These are phyloP conservation scores for Pelodiscus sinensis DNA, from an alignment of 2,113 vertebrate species.

Conservation along the genomic window DNA sequence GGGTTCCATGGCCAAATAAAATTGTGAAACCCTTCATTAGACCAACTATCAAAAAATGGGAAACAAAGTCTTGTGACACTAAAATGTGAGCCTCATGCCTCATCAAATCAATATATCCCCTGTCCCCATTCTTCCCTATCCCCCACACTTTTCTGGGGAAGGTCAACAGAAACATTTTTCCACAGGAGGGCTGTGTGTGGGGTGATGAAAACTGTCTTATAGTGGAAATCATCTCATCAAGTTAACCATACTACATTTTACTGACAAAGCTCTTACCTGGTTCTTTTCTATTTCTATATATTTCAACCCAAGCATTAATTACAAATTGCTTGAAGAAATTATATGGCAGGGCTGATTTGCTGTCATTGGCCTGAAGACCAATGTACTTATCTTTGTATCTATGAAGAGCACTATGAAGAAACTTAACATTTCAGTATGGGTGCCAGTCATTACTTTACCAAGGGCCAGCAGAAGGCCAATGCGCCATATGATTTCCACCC, in stretches of 20 bases:
- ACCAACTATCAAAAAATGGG: neutral
- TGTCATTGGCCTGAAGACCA: slow-evolving; percentile 1
- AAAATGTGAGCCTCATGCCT: slow-evolving; percentile 11
- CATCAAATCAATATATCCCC: neutral
- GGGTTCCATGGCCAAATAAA: no score
- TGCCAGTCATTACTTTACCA: slow-evolving; percentile 44
- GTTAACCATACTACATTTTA: slow-evolving; percentile 44
- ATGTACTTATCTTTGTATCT: slow-evolving; percentile 34
- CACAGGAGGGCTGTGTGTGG: slow-evolving; percentile 22
- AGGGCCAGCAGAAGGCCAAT: slow-evolving; percentile 33
- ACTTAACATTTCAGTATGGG: slow-evolving; percentile 56
- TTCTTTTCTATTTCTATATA: neutral
- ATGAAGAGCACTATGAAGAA: slow-evolving; percentile 35
- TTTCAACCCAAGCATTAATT: slow-evolving; percentile 9
- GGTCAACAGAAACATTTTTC: neutral
- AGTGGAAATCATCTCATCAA: slow-evolving; percentile 45
- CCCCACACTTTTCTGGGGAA: slow-evolving; percentile 43
- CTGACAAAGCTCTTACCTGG: neutral
- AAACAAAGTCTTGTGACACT: neutral
- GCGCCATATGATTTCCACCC: neutral
- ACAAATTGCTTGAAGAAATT: slow-evolving; percentile 33
- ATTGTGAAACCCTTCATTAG: neutral
- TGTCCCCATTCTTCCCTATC: neutral
- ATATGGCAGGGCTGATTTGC: slow-evolving; percentile 62
- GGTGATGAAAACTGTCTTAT: slow-evolving; percentile 35